Evolutionary conservation across 1,140 invertebrate genomes (phyloP).

Genomic region (Magallana gigas): DNA sequence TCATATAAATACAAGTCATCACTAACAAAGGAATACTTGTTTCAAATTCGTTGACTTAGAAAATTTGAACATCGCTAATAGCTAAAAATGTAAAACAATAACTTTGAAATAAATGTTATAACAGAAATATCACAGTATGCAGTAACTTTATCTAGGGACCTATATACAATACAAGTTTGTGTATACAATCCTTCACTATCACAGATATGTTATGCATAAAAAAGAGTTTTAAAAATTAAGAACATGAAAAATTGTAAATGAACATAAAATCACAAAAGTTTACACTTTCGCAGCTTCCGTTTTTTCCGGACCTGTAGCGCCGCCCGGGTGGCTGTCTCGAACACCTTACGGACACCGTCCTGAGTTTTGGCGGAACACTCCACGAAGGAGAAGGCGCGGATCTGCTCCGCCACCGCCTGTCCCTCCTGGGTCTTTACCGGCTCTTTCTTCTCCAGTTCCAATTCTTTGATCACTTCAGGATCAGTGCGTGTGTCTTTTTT

Average conservation of each 20-base stretch:
- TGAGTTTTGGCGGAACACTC: slow-evolving; percentile 99
- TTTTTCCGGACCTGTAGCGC: slow-evolving; percentile 90
- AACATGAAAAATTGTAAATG: slow-evolving; percentile 74
- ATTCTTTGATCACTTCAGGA: slow-evolving; percentile 96
- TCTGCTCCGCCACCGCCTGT: slow-evolving; percentile 99
- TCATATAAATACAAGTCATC: too few relatives aligned
- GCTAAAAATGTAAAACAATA: too few relatives aligned
- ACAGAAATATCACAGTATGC: slow-evolving; percentile 28
- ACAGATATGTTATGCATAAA: background rate
- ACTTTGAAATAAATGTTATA: background rate
- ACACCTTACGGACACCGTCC: slow-evolving; percentile 99
- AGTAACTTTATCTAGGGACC: background rate
- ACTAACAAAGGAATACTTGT: too few relatives aligned
- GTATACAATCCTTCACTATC: background rate
- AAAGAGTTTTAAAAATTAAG: slow-evolving; percentile 63
- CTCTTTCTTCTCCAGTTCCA: slow-evolving; percentile 99
- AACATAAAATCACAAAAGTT: slow-evolving; percentile 47
- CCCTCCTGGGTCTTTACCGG: slow-evolving; percentile 98
- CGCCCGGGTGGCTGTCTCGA: slow-evolving; percentile 98
- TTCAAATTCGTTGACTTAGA: too few relatives aligned
- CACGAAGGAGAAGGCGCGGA: slow-evolving; percentile 98
- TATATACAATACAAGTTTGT: too few relatives aligned
- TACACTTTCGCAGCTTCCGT: slow-evolving; percentile 72
- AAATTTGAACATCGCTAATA: too few relatives aligned
- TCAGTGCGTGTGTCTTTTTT: slow-evolving; percentile 91